Percentiles rank a stretch among this genome's conserved stretches.
phyloP scores from a whole-genome alignment of 2,888 invertebrate genomes.

The Phasia obesa region DNA sequence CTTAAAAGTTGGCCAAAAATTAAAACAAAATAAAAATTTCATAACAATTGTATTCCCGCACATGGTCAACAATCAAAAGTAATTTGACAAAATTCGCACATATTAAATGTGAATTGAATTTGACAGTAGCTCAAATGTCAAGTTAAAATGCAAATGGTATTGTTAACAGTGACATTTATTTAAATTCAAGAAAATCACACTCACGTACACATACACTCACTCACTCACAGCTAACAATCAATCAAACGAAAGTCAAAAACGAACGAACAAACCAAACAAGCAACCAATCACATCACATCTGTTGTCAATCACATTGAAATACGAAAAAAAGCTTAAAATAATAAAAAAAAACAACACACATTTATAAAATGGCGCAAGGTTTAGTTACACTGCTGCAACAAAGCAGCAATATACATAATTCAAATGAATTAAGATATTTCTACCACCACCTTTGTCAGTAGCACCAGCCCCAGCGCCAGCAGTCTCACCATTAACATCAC shows the following conservation, averaged over 20 bases:
- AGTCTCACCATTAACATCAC: conserved; percentile 25
- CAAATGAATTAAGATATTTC: conserved; percentile 64
- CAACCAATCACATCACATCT: conserved; percentile 63
- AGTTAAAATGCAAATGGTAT: conserved; percentile 64
- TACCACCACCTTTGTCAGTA: conserved; percentile 34
- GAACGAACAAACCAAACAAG: conserved; percentile 23
- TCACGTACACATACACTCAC: conserved; percentile 2
- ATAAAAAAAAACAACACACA: conserved; percentile 13
- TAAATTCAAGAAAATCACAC: conserved; percentile 57
- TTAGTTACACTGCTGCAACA: conserved; percentile 33
- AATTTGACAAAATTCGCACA: conserved; percentile 70
- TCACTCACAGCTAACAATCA: conserved; percentile 21
- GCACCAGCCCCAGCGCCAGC: conserved; percentile 24
- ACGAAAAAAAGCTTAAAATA: background rate
- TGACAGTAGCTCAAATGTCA: conserved; percentile 70
- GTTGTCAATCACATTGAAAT: conserved; percentile 64
- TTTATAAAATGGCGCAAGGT: conserved; percentile 68
- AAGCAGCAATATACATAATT: conserved; percentile 57
- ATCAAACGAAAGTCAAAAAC: conserved; percentile 40
- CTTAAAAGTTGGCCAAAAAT: conserved; percentile 33
- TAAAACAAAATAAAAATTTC: conserved; percentile 38
- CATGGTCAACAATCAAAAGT: conserved; percentile 69
- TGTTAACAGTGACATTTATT: conserved; percentile 68
- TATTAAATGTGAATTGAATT: conserved; percentile 60
- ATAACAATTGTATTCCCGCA: conserved; percentile 21